These are phyloP conservation scores for Callyntrura guangdongensis DNA, from an alignment of 2,888 invertebrate species.

Conservation along the genomic window DNA sequence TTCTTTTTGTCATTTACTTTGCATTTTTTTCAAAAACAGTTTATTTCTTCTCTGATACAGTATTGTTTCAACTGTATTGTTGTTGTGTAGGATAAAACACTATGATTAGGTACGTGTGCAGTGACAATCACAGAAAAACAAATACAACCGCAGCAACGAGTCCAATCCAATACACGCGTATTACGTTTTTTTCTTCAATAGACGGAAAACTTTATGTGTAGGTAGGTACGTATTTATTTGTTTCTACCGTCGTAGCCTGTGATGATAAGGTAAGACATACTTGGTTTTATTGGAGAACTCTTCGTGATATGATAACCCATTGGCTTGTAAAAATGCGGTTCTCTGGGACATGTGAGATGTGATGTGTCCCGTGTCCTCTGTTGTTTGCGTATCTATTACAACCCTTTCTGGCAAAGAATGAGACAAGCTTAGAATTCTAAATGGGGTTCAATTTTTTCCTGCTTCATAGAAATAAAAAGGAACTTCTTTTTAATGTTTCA, in stretches of 20 bases:
- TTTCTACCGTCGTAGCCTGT: neutral
- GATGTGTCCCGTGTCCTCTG: slow-evolving; percentile 1
- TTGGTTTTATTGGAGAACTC: neutral
- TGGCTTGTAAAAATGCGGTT: slow-evolving; percentile 17
- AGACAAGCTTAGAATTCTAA: slow-evolving; percentile 66
- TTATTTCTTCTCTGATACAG: neutral
- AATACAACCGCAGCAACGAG: too few relatives aligned
- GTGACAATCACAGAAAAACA: too few relatives aligned
- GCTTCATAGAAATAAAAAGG: slow-evolving; percentile 35
- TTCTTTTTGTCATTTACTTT: neutral
- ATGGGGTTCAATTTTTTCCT: slow-evolving; percentile 35
- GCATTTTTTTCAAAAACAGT: neutral
- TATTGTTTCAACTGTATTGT: too few relatives aligned
- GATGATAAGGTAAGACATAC: slow-evolving; percentile 7
- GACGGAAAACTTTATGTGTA: too few relatives aligned
- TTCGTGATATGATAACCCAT: slow-evolving; percentile 7
- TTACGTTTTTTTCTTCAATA: too few relatives aligned
- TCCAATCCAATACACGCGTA: too few relatives aligned
- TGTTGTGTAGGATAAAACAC: too few relatives aligned
- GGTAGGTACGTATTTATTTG: neutral
- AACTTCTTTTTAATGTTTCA: slow-evolving; percentile 49
- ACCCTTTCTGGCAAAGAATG: slow-evolving; percentile 41
- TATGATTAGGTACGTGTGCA: too few relatives aligned
- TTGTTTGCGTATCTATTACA: slow-evolving; percentile 41
- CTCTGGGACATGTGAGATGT: slow-evolving; percentile 33